Evolutionary conservation across 2,113 vertebrate genomes (phyloP).

Genomic region (Sardina pilchardus): DNA sequence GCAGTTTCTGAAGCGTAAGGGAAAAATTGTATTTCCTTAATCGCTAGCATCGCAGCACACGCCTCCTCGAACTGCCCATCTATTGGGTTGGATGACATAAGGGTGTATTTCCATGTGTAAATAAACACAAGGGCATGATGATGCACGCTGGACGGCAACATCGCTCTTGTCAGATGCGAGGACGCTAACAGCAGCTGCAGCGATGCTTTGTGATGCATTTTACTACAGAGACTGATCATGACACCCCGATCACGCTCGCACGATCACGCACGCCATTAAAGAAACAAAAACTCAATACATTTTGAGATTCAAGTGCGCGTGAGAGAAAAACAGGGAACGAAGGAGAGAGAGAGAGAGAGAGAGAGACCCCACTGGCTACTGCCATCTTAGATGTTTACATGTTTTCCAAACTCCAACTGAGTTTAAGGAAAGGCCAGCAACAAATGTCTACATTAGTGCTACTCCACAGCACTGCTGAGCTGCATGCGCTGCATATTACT

Average conservation of each 20-base stretch:
- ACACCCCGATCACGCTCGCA: neutral
- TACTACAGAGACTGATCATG: neutral
- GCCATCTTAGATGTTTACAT: neutral
- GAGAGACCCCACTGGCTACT: neutral
- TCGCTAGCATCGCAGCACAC: slow-evolving; percentile 8
- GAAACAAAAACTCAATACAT: no score
- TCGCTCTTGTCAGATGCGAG: neutral
- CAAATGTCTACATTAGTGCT: slow-evolving; percentile 42
- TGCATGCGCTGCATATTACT: slow-evolving; percentile 35
- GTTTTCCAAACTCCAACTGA: neutral
- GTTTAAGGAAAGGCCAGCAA: neutral
- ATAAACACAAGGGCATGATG: neutral
- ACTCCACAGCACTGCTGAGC: slow-evolving; percentile 34
- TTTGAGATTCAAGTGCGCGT: neutral
- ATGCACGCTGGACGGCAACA: neutral
- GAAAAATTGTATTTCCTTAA: no score
- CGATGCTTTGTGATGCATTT: neutral
- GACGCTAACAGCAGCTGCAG: neutral
- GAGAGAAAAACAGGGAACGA: neutral
- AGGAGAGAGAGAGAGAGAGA: neutral
- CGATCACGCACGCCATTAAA: no score
- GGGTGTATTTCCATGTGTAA: no score
- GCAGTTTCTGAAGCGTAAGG: neutral
- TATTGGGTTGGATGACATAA: no score
- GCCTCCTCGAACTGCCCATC: no score